Percentiles rank a stretch among this genome's conserved stretches.
These are phyloP conservation scores for Ophiodon elongatus DNA, from an alignment of 2,113 vertebrate genomes.

Conservation along the genomic window DNA sequence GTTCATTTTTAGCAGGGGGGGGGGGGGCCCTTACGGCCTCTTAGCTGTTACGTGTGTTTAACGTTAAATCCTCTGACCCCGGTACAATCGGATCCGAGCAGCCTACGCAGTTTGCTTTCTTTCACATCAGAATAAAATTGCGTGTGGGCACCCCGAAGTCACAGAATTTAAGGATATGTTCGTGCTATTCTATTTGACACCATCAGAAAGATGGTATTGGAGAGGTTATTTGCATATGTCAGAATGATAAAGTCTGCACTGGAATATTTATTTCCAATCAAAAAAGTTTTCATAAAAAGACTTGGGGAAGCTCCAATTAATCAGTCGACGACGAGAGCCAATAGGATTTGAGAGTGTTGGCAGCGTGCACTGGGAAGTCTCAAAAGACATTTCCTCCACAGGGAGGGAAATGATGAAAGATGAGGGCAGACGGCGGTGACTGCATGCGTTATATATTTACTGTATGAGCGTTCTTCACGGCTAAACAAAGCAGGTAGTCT, in stretches of 20 bases:
- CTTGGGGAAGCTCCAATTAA: background rate
- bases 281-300: background rate
- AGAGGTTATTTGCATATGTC: conserved; percentile 7
- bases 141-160: conserved; percentile 13
- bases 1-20: background rate
- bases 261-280: background rate
- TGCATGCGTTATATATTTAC: conserved; percentile 23
- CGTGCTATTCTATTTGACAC: background rate
- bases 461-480: background rate
- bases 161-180: background rate
- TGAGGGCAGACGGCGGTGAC: background rate
- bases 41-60: background rate
- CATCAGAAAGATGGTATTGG: background rate
- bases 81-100: background rate
- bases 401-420: conserved; percentile 31
- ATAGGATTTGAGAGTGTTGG: background rate
- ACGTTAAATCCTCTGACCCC: conserved; percentile 4
- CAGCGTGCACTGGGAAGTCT: conserved; percentile 8
- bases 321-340: conserved; percentile 10
- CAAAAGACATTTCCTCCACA: background rate
- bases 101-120: background rate
- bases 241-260: background rate
- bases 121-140: background rate
- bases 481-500: conserved; percentile 33
- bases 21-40: no score